Evolutionary conservation across 92 coral and sea anemone species (phyloP).

Genomic region (Porites rus): DNA sequence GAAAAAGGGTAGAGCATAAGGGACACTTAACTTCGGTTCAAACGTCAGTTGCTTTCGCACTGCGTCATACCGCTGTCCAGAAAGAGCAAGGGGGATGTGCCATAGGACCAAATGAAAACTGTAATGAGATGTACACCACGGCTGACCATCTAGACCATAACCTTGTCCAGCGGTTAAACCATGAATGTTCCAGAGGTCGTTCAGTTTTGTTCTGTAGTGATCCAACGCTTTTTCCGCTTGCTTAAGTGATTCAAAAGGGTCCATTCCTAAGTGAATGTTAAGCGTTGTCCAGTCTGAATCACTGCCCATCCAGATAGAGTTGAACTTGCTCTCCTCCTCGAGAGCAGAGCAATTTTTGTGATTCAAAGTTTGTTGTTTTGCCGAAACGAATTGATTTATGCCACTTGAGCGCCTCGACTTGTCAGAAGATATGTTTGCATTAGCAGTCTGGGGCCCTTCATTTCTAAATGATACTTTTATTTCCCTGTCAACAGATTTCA

Average conservation of each 20-base stretch:
- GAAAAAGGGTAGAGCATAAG: slow-evolving; percentile 84
- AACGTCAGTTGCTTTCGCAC: slow-evolving; percentile 66
- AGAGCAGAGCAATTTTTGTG: slow-evolving; percentile 64
- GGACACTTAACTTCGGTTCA: slow-evolving; percentile 74
- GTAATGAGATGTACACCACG: slow-evolving; percentile 94
- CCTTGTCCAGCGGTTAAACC: slow-evolving; percentile 92
- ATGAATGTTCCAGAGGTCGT: slow-evolving; percentile 90
- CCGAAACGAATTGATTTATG: not conserved
- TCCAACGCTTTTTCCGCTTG: slow-evolving; percentile 80
- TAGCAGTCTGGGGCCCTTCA: not conserved
- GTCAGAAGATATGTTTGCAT: too few species aligned
- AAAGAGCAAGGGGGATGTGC: slow-evolving; percentile 88
- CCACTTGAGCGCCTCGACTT: not conserved
- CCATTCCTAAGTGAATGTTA: slow-evolving; percentile 75
- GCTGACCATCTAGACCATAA: slow-evolving; percentile 86
- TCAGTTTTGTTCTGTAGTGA: slow-evolving; percentile 78
- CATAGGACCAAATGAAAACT: slow-evolving; percentile 88
- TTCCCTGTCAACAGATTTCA: slow-evolving; percentile 2
- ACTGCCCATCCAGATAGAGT: slow-evolving; percentile 91
- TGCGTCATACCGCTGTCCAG: slow-evolving; percentile 89
- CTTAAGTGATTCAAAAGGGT: slow-evolving; percentile 64
- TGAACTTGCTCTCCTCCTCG: slow-evolving; percentile 30
- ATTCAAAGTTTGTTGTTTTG: slow-evolving; percentile 52
- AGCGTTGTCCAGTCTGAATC: slow-evolving; percentile 84
- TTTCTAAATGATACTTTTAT: not conserved